Evolutionary conservation across 2,888 invertebrate genomes (phyloP), one percentile per base, ranked within the genome.

Genomic region (Drosophila differens): DNA sequence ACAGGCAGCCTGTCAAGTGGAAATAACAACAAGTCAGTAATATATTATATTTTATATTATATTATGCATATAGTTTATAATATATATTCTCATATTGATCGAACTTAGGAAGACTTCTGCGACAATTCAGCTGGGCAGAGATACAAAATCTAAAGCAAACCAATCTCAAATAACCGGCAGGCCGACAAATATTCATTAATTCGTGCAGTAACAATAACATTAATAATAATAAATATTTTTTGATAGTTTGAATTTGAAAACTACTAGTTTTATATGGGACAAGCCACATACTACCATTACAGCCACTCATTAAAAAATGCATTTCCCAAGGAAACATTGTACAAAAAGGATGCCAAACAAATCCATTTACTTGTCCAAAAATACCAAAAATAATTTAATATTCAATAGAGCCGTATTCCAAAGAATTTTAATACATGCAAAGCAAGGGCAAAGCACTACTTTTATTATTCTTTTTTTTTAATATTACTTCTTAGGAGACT

Each of bases 31-130:
- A 44, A 53, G n/a, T 59, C 4, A 61, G 54, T 25, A 53, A 76
- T 63, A 67, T 74, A 81, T 85, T 47, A 22, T 41, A 41, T 12
- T 41, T 41, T 41, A n/a, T n/a, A n/a, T 41, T n/a, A 12, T n/a
- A n/a, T 41, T n/a, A 41, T 41, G 19, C 7, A 39, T 19, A 39
- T 39, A 19, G 39, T 39, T 35, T 14, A 5, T 14, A 16, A 35
- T 14, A 2, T 35, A 16, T 35, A 35, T 35, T 35, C 0, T 35
- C 14, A 35, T 14, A 35, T 35, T 35, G 35, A 14, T 35, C 35
- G 14, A 35, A 37, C 7, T 7, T 16, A 19, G 7, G 19, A 37
- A 19, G 37, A 35, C 35, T 32, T 35, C 14, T 0, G 12, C 35
- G 35, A 35, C 35, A 35, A 35, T 35, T 35, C 4, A 35, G 35